Base-by-base conservation (phyloP, 2,797 vertebrate species). In the Calcarius lapponicus region DNA sequence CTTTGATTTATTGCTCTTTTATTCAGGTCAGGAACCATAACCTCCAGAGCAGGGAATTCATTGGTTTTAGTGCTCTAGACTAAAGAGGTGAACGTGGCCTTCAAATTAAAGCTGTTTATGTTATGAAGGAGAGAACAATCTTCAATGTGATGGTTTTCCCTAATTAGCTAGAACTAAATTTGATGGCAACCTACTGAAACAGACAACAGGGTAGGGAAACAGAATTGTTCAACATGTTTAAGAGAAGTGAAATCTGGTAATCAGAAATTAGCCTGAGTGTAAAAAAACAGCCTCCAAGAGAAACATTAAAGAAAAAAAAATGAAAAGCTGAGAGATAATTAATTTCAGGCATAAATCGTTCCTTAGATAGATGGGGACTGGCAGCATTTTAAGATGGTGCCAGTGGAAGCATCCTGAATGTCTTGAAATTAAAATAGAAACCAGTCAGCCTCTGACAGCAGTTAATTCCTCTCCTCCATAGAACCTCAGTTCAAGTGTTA, bases 1-100 rank as follows among this genome's bases (percentile, higher is more conserved):
- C 54, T 97, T 97, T 95, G 93, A 96, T 97, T 94, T 95, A 94
- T 96, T 97, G 93, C 82, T 96, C 76, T 96, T 93, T 96, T 96
- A 95, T 95, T 94, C 92, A 92, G 93, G 88, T 90, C 93, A 90
- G 78, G 88, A 96, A 80, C 71, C 65, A 58, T 64, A 94, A 97
- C 90, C 94, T 97, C 57, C 86, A 90, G 78, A 87, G 74, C 86
- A 91, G 72, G 48, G 53, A 80, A 94, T 82, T 80, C 88, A 66
- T 92, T 22, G 89, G 80, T 92, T 47, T 85, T 80, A 76, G 60
- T 47, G 75, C 65, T 94, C 69, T 24, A 76, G 60, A 87, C 42
- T 57, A 57, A 90, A 93, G 90, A 80, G 64, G 82, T 80, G 80
- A 96, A 80, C 1, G 15, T 78, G 74, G 90, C 80, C 85, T 95